phyloP scores from a whole-genome alignment of 2,797 vertebrate genomes.

The Lepilemur ruficaudatus region DNA sequence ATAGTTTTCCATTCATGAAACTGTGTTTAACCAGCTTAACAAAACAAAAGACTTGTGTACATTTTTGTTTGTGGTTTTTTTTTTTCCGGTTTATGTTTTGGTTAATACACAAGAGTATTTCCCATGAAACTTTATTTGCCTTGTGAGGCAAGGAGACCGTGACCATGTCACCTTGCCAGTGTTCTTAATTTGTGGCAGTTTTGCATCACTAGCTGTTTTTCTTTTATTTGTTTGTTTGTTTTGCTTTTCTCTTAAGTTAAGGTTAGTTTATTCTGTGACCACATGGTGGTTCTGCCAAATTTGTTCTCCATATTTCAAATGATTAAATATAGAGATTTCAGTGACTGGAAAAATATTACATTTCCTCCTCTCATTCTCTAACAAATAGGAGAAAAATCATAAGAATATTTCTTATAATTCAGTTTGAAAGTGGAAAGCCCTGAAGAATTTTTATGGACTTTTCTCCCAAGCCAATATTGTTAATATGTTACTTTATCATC shows the following conservation, averaged over 20 bases:
- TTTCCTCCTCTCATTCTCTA: neutral
- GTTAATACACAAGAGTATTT: neutral
- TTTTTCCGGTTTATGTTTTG: too few relatives aligned
- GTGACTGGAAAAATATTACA: neutral
- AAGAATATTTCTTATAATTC: neutral
- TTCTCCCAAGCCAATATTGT: neutral
- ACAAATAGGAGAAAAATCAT: neutral
- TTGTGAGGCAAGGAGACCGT: neutral
- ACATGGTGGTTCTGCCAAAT: neutral
- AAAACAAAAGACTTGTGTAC: neutral
- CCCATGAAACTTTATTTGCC: neutral
- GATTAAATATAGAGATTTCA: neutral
- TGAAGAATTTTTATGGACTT: neutral
- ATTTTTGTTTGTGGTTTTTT: too few relatives aligned
- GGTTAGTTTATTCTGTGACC: neutral
- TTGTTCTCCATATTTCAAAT: neutral
- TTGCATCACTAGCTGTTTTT: neutral
- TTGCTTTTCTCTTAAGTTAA: too few relatives aligned
- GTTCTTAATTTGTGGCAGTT: neutral
- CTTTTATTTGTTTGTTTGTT: neutral
- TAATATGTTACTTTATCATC: neutral
- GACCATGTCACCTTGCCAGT: neutral
- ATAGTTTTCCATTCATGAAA: neutral
- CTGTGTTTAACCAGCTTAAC: neutral
- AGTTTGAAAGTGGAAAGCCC: neutral